Conservation (phyloP, 2,797 vertebrate species). For the Hozukius guyotensis region DNA sequence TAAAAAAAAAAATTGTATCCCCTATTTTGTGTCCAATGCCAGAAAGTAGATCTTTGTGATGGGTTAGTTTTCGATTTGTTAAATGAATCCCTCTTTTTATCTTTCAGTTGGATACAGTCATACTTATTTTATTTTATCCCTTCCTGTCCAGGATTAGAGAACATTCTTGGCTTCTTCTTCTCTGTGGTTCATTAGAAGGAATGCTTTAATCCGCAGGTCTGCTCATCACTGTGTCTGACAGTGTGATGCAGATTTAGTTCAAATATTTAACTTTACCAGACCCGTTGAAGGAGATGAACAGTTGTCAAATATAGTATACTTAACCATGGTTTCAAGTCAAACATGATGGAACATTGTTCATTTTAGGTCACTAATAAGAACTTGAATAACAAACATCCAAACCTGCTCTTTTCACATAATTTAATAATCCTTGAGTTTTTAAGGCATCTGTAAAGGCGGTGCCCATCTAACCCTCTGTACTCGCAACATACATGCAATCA, state of each 20-base stretch:
- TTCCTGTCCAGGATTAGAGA: slow-evolving; percentile 11
- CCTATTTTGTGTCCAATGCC: background rate
- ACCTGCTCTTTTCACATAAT: background rate
- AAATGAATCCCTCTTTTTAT: background rate
- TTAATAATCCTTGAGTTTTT: background rate
- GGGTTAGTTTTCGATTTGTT: background rate
- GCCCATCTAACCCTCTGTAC: background rate
- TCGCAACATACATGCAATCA: slow-evolving; percentile 10
- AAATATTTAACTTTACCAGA: background rate
- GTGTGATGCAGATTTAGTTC: slow-evolving; percentile 9
- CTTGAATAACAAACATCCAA: background rate
- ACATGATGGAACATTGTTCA: background rate
- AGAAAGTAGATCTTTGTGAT: background rate
- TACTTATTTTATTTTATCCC: background rate
- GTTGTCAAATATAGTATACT: background rate
- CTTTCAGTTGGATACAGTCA: background rate
- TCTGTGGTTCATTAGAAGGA: slow-evolving; percentile 32
- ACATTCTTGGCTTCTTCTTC: slow-evolving; percentile 28
- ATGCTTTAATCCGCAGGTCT: slow-evolving; percentile 55
- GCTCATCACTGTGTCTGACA: slow-evolving; percentile 4
- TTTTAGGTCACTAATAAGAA: background rate
- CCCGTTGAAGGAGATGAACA: background rate
- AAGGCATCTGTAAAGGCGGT: background rate
- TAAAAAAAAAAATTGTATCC: no score
- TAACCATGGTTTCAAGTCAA: background rate